Percentiles rank a stretch among this genome's conserved stretches.
phyloP scores from a whole-genome alignment of 2,797 vertebrate species.

The Xiphorhynchus erythropygius region DNA sequence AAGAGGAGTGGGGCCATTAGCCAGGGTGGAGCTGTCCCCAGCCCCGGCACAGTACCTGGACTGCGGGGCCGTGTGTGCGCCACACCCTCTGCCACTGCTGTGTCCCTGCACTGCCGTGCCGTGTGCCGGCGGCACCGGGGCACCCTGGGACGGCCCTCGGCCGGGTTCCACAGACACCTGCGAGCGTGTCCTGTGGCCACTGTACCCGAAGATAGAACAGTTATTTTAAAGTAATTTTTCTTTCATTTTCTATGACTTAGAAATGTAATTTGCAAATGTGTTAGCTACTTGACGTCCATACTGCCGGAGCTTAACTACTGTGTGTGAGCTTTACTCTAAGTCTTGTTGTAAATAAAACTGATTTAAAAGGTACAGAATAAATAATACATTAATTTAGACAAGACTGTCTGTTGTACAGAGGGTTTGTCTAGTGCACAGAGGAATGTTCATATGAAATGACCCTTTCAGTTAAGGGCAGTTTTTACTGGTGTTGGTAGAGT shows the following conservation, averaged over 20 bases:
- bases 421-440: neutral
- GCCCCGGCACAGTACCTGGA: neutral
- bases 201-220: neutral
- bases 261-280: constrained; percentile 39
- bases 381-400: constrained; percentile 68
- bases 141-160: neutral
- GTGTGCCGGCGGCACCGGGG: accelerated
- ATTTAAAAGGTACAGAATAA: constrained; percentile 71
- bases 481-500: neutral
- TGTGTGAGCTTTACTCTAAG: constrained; percentile 54
- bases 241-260: constrained; percentile 58
- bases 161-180: constrained; percentile 38
- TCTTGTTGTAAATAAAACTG: constrained; percentile 75
- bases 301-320: constrained; percentile 63
- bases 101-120: neutral
- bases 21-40: neutral
- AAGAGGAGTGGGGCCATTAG: constrained; percentile 75
- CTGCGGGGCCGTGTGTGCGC: neutral
- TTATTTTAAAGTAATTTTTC: constrained; percentile 53
- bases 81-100: constrained; percentile 2
- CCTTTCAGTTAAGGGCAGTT: neutral
- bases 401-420: neutral
- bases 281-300: constrained; percentile 46
- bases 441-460: neutral
- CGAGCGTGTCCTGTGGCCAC: neutral